These are phyloP conservation scores for Hedya salicella DNA, from an alignment of 2,888 invertebrate genomes.

Conservation along the genomic window DNA sequence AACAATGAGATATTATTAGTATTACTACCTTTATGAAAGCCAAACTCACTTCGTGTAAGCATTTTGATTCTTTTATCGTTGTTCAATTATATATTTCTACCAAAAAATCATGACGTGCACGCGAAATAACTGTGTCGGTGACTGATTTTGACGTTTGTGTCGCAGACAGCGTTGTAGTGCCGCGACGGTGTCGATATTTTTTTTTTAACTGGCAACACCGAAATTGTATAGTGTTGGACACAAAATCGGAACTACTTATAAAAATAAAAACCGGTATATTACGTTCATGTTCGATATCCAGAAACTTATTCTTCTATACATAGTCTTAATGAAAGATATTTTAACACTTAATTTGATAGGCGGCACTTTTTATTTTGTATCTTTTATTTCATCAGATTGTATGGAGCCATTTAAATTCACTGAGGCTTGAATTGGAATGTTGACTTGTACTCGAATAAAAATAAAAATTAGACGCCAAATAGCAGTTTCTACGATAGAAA, in stretches of 20 bases:
- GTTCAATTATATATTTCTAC: slow-evolving; percentile 14
- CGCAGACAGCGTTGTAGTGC: neutral
- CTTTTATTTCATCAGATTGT: too few relatives aligned
- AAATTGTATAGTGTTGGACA: slow-evolving; percentile 16
- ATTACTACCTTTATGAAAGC: slow-evolving; percentile 26
- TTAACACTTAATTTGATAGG: too few relatives aligned
- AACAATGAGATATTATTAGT: slow-evolving; percentile 3
- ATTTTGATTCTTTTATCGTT: slow-evolving; percentile 13
- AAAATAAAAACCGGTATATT: slow-evolving; percentile 16
- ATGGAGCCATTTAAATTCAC: too few relatives aligned
- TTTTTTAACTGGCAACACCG: slow-evolving; percentile 31
- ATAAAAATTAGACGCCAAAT: too few relatives aligned
- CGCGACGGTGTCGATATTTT: neutral
- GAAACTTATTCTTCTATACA: too few relatives aligned
- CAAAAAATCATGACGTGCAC: slow-evolving; percentile 37
- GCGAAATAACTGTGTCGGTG: slow-evolving; percentile 14
- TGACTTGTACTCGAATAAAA: too few relatives aligned
- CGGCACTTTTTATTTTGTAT: too few relatives aligned
- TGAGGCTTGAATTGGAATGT: too few relatives aligned
- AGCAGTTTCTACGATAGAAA: too few relatives aligned
- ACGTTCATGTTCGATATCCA: neutral
- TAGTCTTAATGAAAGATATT: too few relatives aligned
- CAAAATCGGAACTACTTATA: neutral
- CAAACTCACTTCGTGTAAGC: slow-evolving; percentile 5
- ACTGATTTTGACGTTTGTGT: slow-evolving; percentile 38